A percentile compares a stretch with the other conserved stretches of the same genome.
Conservation (phyloP, 2,113 vertebrate genomes). For the Glareola pratincola region DNA sequence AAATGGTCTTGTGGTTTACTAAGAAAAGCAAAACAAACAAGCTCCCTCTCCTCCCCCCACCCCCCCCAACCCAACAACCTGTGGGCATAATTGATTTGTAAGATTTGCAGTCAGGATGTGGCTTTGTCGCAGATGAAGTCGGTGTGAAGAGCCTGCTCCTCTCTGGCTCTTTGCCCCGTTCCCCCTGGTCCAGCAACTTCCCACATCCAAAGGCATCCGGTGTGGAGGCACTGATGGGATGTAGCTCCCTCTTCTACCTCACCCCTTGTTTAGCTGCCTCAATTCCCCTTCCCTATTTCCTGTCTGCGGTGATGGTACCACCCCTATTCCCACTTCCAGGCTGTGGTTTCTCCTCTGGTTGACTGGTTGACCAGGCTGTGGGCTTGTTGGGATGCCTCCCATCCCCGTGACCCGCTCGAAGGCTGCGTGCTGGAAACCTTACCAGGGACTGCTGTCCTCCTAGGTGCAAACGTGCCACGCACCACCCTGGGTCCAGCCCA, state of each 20-base stretch:
- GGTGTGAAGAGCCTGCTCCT: background rate
- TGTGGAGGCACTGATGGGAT: background rate
- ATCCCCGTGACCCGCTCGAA: background rate
- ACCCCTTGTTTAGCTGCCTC: background rate
- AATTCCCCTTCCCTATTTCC: background rate
- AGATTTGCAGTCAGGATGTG: slow-evolving; percentile 21
- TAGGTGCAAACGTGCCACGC: rapidly evolving
- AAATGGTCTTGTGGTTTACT: slow-evolving; percentile 57
- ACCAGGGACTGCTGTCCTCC: background rate
- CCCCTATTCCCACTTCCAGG: background rate
- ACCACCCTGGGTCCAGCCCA: rapidly evolving
- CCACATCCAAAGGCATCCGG: background rate
- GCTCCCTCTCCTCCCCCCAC: background rate
- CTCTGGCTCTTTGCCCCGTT: background rate
- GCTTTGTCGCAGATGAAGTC: background rate
- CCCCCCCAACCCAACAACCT: slow-evolving; percentile 25
- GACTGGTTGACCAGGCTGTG: background rate
- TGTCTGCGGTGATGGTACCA: background rate
- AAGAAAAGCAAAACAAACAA: slow-evolving; percentile 61
- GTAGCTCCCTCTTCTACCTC: background rate
- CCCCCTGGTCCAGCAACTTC: background rate
- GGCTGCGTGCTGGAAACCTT: background rate
- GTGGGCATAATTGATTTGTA: slow-evolving; percentile 54
- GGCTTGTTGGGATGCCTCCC: background rate
- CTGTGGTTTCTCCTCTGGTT: background rate